Conservation (phyloP, 2,113 vertebrate genomes). For the Dipodomys merriami region DNA sequence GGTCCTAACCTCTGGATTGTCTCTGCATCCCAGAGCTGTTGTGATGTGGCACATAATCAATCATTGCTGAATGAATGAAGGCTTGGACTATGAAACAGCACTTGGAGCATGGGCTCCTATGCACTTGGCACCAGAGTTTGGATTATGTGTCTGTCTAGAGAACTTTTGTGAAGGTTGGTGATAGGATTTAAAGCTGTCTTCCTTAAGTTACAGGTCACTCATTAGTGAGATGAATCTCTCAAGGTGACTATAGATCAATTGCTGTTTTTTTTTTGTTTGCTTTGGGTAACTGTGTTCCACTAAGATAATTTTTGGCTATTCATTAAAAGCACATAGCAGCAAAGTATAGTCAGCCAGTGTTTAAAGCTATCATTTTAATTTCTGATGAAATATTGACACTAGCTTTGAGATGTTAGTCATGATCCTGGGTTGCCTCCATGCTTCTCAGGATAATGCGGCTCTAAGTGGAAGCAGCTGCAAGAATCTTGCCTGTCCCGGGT, state of each 20-base stretch:
- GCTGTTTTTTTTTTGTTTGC: not conserved
- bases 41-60: not conserved
- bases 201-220: not conserved
- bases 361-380: conserved; percentile 57
- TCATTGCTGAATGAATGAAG: not conserved
- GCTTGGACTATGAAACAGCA: not conserved
- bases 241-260: not conserved
- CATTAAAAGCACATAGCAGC: conserved; percentile 13
- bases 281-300: not conserved
- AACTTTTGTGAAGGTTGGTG: not conserved
- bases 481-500: not conserved
- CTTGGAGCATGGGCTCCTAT: not conserved
- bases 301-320: conserved; percentile 8
- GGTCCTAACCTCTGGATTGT: not conserved
- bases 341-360: not conserved
- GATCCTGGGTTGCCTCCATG: not conserved
- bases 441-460: not conserved
- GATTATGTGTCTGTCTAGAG: not conserved
- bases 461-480: not conserved
- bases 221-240: not conserved
- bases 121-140: not conserved
- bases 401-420: not conserved
- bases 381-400: conserved; percentile 6
- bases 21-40: not conserved
- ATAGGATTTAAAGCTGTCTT: conserved; percentile 14